phyloP scores from a whole-genome alignment of 1,140 invertebrate species.

The Brachionus paranguensis region DNA sequence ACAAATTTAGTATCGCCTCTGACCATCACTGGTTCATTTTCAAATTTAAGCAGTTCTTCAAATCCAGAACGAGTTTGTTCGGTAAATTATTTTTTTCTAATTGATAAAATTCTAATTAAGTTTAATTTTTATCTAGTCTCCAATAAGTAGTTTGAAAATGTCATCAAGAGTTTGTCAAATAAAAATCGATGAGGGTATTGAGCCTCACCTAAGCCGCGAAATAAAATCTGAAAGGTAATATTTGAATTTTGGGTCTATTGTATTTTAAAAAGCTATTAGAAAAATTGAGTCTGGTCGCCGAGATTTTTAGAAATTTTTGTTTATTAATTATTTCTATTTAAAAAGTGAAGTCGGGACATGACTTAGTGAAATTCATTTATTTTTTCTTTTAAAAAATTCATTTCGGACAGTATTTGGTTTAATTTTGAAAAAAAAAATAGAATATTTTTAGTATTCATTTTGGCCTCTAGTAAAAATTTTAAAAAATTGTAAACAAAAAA shows the following conservation, averaged over 20 bases:
- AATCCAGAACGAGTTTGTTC: slow-evolving; percentile 19
- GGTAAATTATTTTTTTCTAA: not conserved
- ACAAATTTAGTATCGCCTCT: slow-evolving; percentile 10
- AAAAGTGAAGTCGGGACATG: too few species aligned
- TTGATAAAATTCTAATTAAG: not conserved
- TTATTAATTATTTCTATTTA: too few species aligned
- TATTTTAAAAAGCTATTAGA: too few species aligned
- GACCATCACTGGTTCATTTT: slow-evolving; percentile 13
- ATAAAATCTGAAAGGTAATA: slow-evolving; percentile 26
- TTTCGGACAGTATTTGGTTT: too few species aligned
- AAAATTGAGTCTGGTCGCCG: too few species aligned
- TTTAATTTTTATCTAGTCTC: slow-evolving; percentile 2
- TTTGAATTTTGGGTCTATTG: not conserved
- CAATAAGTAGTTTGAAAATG: slow-evolving; percentile 34
- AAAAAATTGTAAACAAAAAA: too few species aligned
- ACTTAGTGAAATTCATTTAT: too few species aligned
- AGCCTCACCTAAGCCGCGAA: slow-evolving; percentile 29
- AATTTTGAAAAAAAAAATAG: too few species aligned
- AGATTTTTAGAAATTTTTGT: too few species aligned
- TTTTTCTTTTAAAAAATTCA: too few species aligned
- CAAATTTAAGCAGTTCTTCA: not conserved
- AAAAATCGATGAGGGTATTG: slow-evolving; percentile 38
- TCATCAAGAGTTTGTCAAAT: slow-evolving; percentile 31
- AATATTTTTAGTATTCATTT: too few species aligned
- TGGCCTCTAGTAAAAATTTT: too few species aligned